phyloP scores from a whole-genome alignment of 2,113 vertebrate species.

The Hippopotamus amphibius region DNA sequence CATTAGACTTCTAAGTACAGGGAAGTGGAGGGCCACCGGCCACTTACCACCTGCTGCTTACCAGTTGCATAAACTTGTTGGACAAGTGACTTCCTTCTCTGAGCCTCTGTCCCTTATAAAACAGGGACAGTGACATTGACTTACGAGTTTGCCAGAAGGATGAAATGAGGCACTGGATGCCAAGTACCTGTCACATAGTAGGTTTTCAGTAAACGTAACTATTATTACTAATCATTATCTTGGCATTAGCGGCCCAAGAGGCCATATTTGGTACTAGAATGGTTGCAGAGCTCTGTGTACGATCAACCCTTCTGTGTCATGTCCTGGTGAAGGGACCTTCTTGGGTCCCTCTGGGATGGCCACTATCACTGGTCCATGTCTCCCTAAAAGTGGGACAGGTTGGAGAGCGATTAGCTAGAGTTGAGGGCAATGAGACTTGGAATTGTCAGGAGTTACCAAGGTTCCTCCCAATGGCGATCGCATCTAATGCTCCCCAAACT shows the following conservation, averaged over 20 bases:
- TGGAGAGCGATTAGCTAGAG: background rate
- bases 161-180: background rate
- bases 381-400: background rate
- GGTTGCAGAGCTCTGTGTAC: background rate
- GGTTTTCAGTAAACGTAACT: background rate
- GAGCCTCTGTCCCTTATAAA: background rate
- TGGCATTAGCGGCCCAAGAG: background rate
- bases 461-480: rapidly evolving
- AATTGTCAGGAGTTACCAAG: rapidly evolving
- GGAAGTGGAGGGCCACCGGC: background rate
- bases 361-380: background rate
- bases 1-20: background rate
- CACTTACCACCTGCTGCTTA: background rate
- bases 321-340: background rate
- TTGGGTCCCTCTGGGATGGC: background rate
- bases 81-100: background rate
- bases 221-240: background rate
- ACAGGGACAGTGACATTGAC: rapidly evolving
- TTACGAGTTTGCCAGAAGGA: background rate
- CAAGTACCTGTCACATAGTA: background rate
- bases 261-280: background rate
- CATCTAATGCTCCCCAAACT: background rate
- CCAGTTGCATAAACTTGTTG: rapidly evolving
- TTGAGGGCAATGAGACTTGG: background rate
- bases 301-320: background rate